Base-by-base conservation (phyloP, 2,797 vertebrate genomes). In the Poliocrania exsul region DNA sequence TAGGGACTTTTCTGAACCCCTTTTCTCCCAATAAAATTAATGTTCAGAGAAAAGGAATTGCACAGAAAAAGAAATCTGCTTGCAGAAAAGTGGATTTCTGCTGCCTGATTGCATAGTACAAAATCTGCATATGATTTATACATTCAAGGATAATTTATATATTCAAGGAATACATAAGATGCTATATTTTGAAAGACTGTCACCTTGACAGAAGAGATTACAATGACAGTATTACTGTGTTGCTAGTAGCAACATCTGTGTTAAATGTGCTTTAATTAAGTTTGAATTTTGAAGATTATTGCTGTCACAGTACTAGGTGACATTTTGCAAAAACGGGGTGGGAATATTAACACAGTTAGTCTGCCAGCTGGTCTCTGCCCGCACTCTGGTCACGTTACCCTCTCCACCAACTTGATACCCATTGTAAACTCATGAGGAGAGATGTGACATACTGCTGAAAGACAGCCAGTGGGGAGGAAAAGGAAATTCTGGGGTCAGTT, bases 151-250 rank as follows among this genome's bases (percentile, higher is more conserved):
- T 92, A 80, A 75, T 61, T 85, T 90, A 33, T 79, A 16, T 88
- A 60, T 92, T 81, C 35, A 81, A 66, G 44, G 57, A 75, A 13
- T 37, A 88, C 29, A 40, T n/a, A 86, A 64, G 29, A 3, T 12
- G 13, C 44, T 88, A 3, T 20, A 56, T 92, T 88, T 81, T 90
- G 72, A 79, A 92, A 89, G 67, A 62, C 44, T 64, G 90, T 65
- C 64, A 86, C 85, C 87, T 74, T 95, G 81, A 73, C 50, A 88
- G 92, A 62, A 62, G 35, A 61, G 51, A 73, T 81, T 90, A 86
- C 64, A 49, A 17, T 83, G 47, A 42, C 19, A 56, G 38, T 29
- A 38, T 74, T 91, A 40, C 54, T 84, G 21, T 80, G 71, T 51
- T 58, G 65, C 75, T 46, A 74, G 10, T 56, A 84, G 31, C 50